Conservation (phyloP, 2,797 vertebrate species). For the Urosaurus nigricauda region DNA sequence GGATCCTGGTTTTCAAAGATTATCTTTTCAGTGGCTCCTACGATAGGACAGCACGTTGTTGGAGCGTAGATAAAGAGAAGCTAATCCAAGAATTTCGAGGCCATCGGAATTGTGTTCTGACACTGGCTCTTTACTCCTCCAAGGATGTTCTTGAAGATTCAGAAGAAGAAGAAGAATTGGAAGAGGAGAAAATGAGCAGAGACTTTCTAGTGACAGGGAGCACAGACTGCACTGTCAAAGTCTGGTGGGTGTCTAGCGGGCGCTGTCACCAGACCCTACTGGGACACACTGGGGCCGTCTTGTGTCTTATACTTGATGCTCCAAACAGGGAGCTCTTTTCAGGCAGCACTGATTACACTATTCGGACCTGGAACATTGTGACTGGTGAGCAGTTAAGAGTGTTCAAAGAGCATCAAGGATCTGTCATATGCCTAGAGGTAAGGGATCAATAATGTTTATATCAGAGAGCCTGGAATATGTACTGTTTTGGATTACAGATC, state of each 20-base stretch:
- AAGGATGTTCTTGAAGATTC: conserved; percentile 75
- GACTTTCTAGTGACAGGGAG: conserved; percentile 85
- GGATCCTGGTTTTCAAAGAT: conserved; percentile 81
- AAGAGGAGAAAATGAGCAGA: conserved; percentile 69
- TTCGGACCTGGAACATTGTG: conserved; percentile 84
- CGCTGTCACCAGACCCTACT: conserved; percentile 83
- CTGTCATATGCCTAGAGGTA: conserved; percentile 86
- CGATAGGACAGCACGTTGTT: conserved; percentile 83
- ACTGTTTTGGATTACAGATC: too few species aligned
- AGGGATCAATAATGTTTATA: conserved; percentile 43
- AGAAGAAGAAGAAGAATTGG: conserved; percentile 60
- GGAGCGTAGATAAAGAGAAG: conserved; percentile 81
- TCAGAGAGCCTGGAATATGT: too few species aligned
- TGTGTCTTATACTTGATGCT: conserved; percentile 81
- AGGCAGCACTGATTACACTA: conserved; percentile 82
- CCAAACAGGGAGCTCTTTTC: conserved; percentile 82
- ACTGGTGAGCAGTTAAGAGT: conserved; percentile 82
- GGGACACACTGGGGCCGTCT: conserved; percentile 83
- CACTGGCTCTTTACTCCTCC: conserved; percentile 81
- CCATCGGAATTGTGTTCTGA: conserved; percentile 83
- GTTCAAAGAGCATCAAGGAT: conserved; percentile 84
- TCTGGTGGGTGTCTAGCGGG: conserved; percentile 85
- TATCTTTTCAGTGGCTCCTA: conserved; percentile 86
- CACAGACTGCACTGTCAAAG: conserved; percentile 83
- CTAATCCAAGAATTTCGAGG: conserved; percentile 81